Evolutionary conservation across 2,113 vertebrate genomes (phyloP), one percentile per base, ranked within the genome.

Genomic region (Mobula birostris): DNA sequence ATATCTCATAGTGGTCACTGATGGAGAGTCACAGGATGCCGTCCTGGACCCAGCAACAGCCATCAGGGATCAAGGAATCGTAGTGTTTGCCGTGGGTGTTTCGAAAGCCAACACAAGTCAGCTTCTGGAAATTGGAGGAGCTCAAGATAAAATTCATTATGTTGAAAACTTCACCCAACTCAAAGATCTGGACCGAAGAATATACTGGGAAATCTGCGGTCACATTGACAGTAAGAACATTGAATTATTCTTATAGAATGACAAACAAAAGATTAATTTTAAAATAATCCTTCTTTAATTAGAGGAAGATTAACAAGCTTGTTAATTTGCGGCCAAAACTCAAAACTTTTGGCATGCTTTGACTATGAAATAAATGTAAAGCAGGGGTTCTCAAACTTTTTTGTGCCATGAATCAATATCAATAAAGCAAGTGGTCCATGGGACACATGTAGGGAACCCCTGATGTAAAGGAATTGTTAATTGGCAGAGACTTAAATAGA

Each of bases 1-100:
- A 94, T 96, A 97, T 94, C 96, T 98, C 77, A 95, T 98, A 61
- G 96, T 98, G 58, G 96, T 98, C 58, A 98, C 98, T 0, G 97
- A 98, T 32, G 98, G 97, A 0, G 95, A 97, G 56, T 94, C 98
- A 2, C 95, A 96, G 15, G 98, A 98, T 85, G 74, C 95, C 0
- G 97, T 98, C 1, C 94, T 17, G 94, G 0, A 0, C 0, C 96
- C 97, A 0, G 97, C 98, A 5, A 94, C 94, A 7, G 94, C 77
- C 5, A 96, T 98, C 63, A 97, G 98, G 94, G 95, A 96, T 32
- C 97, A 96, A 94, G 96, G 96, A 7, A 96, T 98, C 36, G 24
- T 85, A 36, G 94, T 98, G 94, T 98, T 97, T 19, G 96, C 98
- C 79, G 97, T 98, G 12, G 98, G 98, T 19, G 96, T 98, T 21